These are phyloP conservation scores for Formicarius rufipectus DNA, from an alignment of 2,113 vertebrate species.

Conservation along the genomic window DNA sequence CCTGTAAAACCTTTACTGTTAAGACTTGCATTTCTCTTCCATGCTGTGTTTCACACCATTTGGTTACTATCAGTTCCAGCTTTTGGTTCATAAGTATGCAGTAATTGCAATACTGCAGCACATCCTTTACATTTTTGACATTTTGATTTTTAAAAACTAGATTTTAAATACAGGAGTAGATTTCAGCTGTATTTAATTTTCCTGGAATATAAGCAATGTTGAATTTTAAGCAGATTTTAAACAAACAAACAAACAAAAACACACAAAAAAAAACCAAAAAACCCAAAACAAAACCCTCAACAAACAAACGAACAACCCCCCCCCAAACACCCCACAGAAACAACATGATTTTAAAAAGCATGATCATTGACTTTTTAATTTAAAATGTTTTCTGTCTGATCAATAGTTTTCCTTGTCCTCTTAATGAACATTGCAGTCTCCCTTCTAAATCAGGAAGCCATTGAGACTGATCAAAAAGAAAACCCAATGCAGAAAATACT, in stretches of 20 bases:
- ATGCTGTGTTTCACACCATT: not conserved
- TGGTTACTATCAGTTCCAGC: not conserved
- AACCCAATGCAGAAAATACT: not conserved
- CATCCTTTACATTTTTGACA: not conserved
- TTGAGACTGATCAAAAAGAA: not conserved
- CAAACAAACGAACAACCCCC: too few relatives aligned
- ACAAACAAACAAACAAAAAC: too few relatives aligned
- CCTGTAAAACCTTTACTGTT: not conserved
- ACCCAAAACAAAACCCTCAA: too few relatives aligned
- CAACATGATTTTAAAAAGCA: not conserved
- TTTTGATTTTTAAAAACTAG: not conserved
- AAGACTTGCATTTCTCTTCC: not conserved
- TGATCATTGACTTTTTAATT: not conserved
- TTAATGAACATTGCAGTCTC: not conserved
- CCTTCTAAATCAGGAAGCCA: not conserved
- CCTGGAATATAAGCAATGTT: not conserved
- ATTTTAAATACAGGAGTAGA: not conserved
- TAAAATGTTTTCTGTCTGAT: not conserved
- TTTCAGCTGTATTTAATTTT: not conserved
- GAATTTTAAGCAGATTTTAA: not conserved
- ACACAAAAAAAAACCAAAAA: too few relatives aligned
- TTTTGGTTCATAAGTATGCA: not conserved
- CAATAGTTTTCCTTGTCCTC: not conserved
- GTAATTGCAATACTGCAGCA: not conserved
- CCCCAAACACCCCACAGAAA: not conserved